These are phyloP conservation scores for Drosophila conformis DNA, from an alignment of 2,888 invertebrate genomes.

Conservation along the genomic window DNA sequence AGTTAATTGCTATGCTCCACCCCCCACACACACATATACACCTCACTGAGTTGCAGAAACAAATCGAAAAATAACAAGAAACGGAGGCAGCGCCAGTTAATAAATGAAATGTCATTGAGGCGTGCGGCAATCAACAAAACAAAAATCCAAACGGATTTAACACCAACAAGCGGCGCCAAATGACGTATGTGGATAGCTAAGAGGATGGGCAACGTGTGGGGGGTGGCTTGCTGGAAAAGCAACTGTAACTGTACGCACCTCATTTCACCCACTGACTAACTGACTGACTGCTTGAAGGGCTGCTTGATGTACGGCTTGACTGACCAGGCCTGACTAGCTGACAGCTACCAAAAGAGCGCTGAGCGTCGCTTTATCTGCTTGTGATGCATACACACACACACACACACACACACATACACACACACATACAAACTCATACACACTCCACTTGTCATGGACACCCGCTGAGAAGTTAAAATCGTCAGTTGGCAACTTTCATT, in stretches of 20 bases:
- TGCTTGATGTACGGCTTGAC: conserved; percentile 40
- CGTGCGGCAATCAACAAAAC: conserved; percentile 77
- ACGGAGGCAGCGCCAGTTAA: conserved; percentile 64
- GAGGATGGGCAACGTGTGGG: neutral
- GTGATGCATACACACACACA: conserved; percentile 25
- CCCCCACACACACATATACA: too few relatives aligned
- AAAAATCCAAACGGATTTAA: conserved; percentile 73
- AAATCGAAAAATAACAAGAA: conserved; percentile 24
- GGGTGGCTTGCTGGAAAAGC: neutral
- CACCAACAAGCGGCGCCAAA: conserved; percentile 55
- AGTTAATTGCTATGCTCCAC: conserved; percentile 70
- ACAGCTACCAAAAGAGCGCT: conserved; percentile 36
- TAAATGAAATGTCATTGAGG: conserved; percentile 81
- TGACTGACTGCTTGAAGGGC: conserved; percentile 28
- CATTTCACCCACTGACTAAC: conserved; percentile 7
- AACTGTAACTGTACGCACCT: conserved; percentile 33
- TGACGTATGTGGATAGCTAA: conserved; percentile 38
- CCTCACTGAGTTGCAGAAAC: conserved; percentile 7
- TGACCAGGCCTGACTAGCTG: conserved; percentile 41
- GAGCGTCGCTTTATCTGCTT: conserved; percentile 66
- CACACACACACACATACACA: conserved; percentile 16
- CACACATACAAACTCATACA: conserved; percentile 14
- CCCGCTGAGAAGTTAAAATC: conserved; percentile 25
- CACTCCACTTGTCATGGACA: conserved; percentile 71
- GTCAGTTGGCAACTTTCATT: conserved; percentile 1